phyloP scores from a whole-genome alignment of 2,797 vertebrate species.

The Acanthopagrus latus region DNA sequence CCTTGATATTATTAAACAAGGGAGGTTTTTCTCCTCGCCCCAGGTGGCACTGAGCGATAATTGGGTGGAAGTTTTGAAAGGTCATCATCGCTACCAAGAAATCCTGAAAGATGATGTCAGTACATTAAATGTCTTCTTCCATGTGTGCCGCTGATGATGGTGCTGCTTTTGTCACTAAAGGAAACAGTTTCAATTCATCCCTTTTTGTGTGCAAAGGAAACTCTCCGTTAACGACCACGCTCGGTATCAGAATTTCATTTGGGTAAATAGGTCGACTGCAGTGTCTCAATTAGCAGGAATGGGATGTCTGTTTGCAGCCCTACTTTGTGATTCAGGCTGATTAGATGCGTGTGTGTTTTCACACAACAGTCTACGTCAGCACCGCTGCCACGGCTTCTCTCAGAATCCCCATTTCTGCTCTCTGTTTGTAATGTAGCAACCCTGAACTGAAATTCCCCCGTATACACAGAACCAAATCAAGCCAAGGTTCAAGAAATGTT shows the following conservation, averaged over 20 bases:
- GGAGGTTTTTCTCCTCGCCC: background rate
- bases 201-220: conserved; percentile 20
- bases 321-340: conserved; percentile 32
- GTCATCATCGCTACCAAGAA: conserved; percentile 16
- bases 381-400: background rate
- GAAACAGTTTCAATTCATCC: conserved; percentile 18
- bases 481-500: conserved; percentile 12
- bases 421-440: conserved; percentile 16
- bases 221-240: conserved; percentile 2
- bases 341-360: conserved; percentile 25
- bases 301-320: conserved; percentile 7
- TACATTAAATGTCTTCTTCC: conserved; percentile 3
- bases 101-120: conserved; percentile 4
- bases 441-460: conserved; percentile 11
- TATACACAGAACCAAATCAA: conserved; percentile 21
- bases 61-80: conserved; percentile 21
- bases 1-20: conserved; percentile 1
- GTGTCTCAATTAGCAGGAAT: conserved; percentile 31
- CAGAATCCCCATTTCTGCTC: conserved; percentile 17
- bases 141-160: background rate
- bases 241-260: conserved; percentile 30
- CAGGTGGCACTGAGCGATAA: conserved; percentile 6
- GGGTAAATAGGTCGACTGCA: conserved; percentile 36
- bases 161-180: conserved; percentile 2
- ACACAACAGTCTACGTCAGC: background rate